Conservation (phyloP, 2,113 vertebrate species). For the Syrmaticus mikado region DNA sequence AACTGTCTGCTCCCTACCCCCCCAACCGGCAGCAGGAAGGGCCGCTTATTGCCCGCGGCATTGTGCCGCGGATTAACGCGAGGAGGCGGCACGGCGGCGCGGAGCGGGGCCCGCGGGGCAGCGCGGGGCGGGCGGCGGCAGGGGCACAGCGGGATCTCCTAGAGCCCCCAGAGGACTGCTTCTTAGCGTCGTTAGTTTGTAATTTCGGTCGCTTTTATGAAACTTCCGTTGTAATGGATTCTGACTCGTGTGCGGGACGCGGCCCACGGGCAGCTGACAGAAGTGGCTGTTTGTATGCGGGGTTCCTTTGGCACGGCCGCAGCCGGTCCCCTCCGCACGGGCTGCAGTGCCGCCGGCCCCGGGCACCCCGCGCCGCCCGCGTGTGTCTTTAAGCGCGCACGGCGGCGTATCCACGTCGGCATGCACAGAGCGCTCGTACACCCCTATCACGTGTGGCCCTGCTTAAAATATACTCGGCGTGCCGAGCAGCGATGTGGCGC, state of each 20-base stretch:
- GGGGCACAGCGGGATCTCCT: too few relatives aligned
- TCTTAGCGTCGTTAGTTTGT: background rate
- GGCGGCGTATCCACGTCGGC: background rate
- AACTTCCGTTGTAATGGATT: background rate
- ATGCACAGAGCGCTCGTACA: background rate
- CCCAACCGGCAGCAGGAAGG: background rate
- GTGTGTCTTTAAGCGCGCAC: background rate
- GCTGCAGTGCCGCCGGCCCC: background rate
- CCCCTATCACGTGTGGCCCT: background rate
- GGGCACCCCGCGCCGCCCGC: background rate
- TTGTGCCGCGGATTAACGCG: background rate
- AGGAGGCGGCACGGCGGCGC: background rate
- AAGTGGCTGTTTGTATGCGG: slow-evolving; percentile 40
- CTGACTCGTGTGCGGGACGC: background rate
- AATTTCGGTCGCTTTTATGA: background rate
- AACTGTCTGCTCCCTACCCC: background rate
- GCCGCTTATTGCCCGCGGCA: background rate
- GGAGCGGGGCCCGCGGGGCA: background rate
- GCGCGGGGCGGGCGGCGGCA: too few relatives aligned
- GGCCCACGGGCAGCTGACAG: background rate
- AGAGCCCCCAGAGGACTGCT: too few relatives aligned
- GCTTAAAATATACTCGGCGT: background rate
- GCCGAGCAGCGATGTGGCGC: background rate
- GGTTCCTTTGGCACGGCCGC: slow-evolving; percentile 7
- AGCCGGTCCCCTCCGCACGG: background rate